Evolutionary conservation across 1,140 invertebrate genomes (phyloP), one percentile per base, ranked within the genome.

Genomic region (Eriosoma lanigerum): DNA sequence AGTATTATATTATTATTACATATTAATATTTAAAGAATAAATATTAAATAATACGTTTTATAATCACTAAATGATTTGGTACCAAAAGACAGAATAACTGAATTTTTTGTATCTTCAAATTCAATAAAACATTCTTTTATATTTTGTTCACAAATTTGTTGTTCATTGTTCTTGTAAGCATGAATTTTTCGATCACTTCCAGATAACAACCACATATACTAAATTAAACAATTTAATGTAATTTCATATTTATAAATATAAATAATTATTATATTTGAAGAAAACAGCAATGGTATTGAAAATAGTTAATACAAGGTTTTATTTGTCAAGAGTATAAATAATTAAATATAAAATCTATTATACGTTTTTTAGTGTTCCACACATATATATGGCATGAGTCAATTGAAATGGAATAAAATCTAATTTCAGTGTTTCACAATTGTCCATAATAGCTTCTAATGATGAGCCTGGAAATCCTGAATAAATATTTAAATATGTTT

Each of bases 131-230:
- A 62, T 13, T 78, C 26, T 48, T 60, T 29, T 26, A 78, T 60
- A 10, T 62, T 48, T 78, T 78, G 38, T 78, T 62, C 75, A 19
- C 15, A 13, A 24, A 78, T 78, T 48, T 56, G 13, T 46, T 62
- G 56, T 29, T 62, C 15, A 48, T 48, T 21, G 46, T 0, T 46
- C 6, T 78, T 78, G 21, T 78, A 78, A 26, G 75, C 75, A 19
- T 78, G 75, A n/a, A 78, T 78, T 78, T 58, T 78, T 13, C 17
- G 3, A 60, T 78, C 75, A 32, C 38, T 78, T 78, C 75, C 75
- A 12, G 75, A 78, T 60, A 78, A 78, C 6, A 78, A 32, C 75
- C 75, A 78, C 54, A 60, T 46, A 26, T 46, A 46, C 46, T 72
- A 72, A 72, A 72, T 50, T 12, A 19, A 0, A 72, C 21, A 6